phyloP scores from a whole-genome alignment of 92 coral and sea anemone species.

The Anthopleura xanthogrammica region DNA sequence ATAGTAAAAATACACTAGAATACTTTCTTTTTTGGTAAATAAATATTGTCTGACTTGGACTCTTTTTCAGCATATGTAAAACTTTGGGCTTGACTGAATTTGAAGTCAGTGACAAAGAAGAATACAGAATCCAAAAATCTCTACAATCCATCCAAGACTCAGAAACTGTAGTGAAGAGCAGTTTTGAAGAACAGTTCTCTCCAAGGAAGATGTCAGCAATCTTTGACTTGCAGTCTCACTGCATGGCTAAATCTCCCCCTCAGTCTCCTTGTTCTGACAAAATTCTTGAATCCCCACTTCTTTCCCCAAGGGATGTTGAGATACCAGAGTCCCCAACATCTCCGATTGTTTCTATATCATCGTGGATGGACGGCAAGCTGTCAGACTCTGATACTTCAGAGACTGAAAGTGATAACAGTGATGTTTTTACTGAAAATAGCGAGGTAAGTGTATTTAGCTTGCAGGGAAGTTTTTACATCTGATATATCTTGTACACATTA shows the following conservation, averaged over 20 bases:
- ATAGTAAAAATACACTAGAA: neutral
- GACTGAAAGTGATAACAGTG: conserved; percentile 77
- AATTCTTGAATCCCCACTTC: conserved; percentile 51
- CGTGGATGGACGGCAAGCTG: conserved; percentile 18
- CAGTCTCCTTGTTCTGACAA: conserved; percentile 53
- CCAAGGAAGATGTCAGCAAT: conserved; percentile 80
- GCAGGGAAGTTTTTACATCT: neutral
- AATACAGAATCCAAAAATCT: conserved; percentile 64
- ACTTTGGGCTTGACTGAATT: conserved; percentile 83
- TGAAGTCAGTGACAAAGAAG: conserved; percentile 82
- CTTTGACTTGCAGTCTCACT: conserved; percentile 71
- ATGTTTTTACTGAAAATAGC: conserved; percentile 69
- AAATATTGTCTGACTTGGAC: neutral
- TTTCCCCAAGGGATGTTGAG: conserved; percentile 15
- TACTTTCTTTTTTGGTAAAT: neutral
- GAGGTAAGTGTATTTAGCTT: conserved; percentile 24
- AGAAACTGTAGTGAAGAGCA: conserved; percentile 60
- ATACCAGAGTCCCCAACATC: conserved; percentile 35
- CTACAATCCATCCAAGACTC: conserved; percentile 64
- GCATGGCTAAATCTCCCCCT: conserved; percentile 76
- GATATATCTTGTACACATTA: neutral
- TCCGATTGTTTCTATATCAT: conserved; percentile 40
- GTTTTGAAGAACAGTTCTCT: conserved; percentile 58
- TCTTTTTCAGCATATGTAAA: conserved; percentile 70
- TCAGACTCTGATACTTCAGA: conserved; percentile 78